Evolutionary conservation across 1,140 invertebrate genomes (phyloP).

Genomic region (Wiebesia pumilae): DNA sequence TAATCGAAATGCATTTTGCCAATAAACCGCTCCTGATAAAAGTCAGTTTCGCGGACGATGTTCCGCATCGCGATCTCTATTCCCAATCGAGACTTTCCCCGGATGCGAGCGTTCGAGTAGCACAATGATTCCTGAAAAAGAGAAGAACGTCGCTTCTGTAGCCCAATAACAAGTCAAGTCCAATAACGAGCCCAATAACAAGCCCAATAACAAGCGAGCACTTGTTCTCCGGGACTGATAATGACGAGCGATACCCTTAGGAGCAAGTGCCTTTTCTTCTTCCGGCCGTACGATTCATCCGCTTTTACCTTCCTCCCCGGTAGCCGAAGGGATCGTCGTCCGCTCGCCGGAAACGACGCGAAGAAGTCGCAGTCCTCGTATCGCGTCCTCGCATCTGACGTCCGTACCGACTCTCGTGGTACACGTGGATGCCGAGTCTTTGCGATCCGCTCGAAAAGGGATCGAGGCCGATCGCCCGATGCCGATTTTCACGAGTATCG

Average conservation of each 20-base stretch:
- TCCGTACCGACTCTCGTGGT: constrained; percentile 3
- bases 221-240: no score
- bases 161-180: no score
- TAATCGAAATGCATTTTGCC: not conserved
- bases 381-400: constrained; percentile 45
- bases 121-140: not conserved
- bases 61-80: not conserved
- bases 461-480: not conserved
- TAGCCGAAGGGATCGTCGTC: not conserved
- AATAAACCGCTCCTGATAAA: not conserved
- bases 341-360: constrained; percentile 29
- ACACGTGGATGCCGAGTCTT: not conserved
- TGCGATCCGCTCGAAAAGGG: not conserved
- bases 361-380: not conserved
- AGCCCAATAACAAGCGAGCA: no score
- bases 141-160: no score
- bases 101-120: not conserved
- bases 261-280: not conserved
- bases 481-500: not conserved
- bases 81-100: not conserved
- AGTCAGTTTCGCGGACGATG: not conserved
- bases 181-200: no score
- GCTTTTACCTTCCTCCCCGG: not conserved
- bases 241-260: not conserved
- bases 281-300: not conserved